phyloP scores from a whole-genome alignment of 2,113 vertebrate species.

The Xyliphius kryptos region DNA sequence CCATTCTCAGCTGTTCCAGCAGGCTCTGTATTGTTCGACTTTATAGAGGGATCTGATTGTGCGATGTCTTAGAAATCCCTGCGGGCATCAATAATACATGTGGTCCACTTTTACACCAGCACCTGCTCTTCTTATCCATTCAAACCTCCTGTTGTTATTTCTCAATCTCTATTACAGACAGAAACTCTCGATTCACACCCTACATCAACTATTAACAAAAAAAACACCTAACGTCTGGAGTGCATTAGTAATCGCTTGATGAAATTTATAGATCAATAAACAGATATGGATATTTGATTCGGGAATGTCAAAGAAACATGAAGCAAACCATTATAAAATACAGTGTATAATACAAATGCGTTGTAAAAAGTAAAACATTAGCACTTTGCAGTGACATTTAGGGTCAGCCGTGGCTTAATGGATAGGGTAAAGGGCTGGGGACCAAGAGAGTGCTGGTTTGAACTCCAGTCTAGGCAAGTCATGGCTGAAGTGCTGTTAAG shows the following conservation, averaged over 20 bases:
- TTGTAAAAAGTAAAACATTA: too few relatives aligned
- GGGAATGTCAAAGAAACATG: too few relatives aligned
- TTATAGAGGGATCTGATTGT: constrained; percentile 18
- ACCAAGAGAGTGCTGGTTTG: too few relatives aligned
- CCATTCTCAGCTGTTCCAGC: constrained; percentile 20
- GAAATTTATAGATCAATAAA: constrained; percentile 20
- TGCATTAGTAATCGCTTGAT: constrained; percentile 15
- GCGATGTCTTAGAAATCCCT: constrained; percentile 10
- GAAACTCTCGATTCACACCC: neutral
- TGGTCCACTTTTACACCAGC: constrained; percentile 2
- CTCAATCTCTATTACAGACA: neutral
- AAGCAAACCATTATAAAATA: too few relatives aligned
- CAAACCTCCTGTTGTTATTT: neutral
- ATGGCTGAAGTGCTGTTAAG: too few relatives aligned
- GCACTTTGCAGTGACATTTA: too few relatives aligned
- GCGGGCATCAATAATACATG: constrained; percentile 4
- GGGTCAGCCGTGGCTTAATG: too few relatives aligned
- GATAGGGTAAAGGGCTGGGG: too few relatives aligned
- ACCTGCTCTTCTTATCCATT: too few relatives aligned
- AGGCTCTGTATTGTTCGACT: constrained; percentile 22
- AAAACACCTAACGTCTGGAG: neutral
- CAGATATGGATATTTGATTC: constrained; percentile 26
- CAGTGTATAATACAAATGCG: too few relatives aligned
- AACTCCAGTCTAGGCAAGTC: too few relatives aligned
- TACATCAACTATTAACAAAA: too few relatives aligned